Base-by-base conservation (phyloP, 2,113 vertebrate genomes). In the Syngnathoides biaculeatus region DNA sequence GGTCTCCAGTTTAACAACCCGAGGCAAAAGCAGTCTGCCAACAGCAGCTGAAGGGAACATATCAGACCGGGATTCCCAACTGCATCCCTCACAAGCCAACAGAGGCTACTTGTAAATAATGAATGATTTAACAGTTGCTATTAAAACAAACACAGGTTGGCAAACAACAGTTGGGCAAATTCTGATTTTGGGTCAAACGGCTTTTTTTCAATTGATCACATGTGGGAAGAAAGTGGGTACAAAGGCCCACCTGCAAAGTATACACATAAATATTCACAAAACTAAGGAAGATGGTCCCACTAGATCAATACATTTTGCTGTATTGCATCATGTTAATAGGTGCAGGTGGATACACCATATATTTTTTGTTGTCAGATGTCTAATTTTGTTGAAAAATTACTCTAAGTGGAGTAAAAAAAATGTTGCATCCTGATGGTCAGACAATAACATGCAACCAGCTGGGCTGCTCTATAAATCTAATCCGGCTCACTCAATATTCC, bases 41-140 rank as follows among this genome's bases (percentile, higher is more conserved):
- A 61, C 59, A 61, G 42, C 20, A 61, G 59, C 60, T 43, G 40
- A 62, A 45, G 40, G 60, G 60, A 43, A 43, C n/a, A 17, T 26
- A 43, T 43, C 39, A 43, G 60, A 62, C 14, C 13, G 8, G 22
- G 60, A 62, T 62, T 62, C 60, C 60, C 60, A 62, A 62, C 40
- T 62, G 60, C n/a, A 62, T 43, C 60, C 60, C 60, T 15, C 13
- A 43, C 60, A 62, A 62, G 60, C 40, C 24, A 62, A 39, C 40
- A 19, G n/a, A 62, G 60, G 60, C 60, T 17, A 42, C 60, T 17
- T 61, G 59, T 62, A 62, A 45, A 62, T 62, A 62, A 62, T 62
- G 60, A 43, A 62, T 42, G 60, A 62, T 62, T 42, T 62, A 43
- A 45, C n/a, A 42, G 22, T 62, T 45, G 60, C 24, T 62, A 62